Evolutionary conservation across 2,113 vertebrate genomes (phyloP), one percentile per base, ranked within the genome.

Genomic region (Sphaerodactylus townsendi): DNA sequence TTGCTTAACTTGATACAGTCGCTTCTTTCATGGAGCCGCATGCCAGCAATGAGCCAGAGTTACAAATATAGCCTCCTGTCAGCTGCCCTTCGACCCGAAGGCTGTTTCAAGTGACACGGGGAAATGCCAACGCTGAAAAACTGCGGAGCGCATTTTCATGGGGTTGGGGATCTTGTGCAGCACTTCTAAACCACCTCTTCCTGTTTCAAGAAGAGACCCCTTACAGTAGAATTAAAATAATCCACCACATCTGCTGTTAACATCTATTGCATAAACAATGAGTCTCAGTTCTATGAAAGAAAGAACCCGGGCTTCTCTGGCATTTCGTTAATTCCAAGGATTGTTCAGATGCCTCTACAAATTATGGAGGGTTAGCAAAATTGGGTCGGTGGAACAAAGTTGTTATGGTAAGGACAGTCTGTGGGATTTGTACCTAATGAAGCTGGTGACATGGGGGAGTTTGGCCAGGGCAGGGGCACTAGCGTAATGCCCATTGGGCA

Each of bases 51-150:
- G 92, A 94, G 93, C 83, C 87, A 90, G 80, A 93, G 90, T 62
- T 93, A 96, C 95, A 96, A 95, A 98, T 98, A 98, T 98, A 98
- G 97, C 93, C n/a, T 66, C 83, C 84, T 73, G 76, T 76, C 0
- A 0, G 93, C 91, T 87, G 90, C 69, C 92, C 89, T 92, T 91
- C 69, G 82, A 64, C 85, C 88, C 59, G 83, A 25, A 35, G 39
- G 82, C 80, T 86, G 82, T 95, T 96, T 62, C 95, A 95, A 92
- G 93, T 92, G 90, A 92, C 94, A 94, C 74, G 74, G 69, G 78
- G 68, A 82, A 91, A 89, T 82, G 89, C 92, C 93, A 95, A n/a
- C 39, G 84, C 30, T 75, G 84, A 92, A 93, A 88, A 64, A 19
- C 87, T 77, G 37, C 73, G 83, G 77, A n/a, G 80, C 44, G 82